A percentile compares a stretch with the other conserved stretches of the same genome.
These are phyloP conservation scores for Synanthedon myopaeformis DNA, from an alignment of 2,888 invertebrate genomes.

Conservation along the genomic window DNA sequence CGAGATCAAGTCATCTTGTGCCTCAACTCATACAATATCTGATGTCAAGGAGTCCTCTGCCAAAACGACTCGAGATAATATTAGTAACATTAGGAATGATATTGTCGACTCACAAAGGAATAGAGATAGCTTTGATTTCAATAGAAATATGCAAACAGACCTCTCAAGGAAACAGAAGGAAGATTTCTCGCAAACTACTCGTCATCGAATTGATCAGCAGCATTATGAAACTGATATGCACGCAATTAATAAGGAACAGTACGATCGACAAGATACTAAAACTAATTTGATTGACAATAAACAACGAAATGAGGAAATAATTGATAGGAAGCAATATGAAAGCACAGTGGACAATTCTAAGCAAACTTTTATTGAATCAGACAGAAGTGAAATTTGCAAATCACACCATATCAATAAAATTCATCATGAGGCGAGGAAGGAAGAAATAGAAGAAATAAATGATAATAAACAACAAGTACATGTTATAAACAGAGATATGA, in stretches of 20 bases:
- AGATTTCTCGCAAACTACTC: constrained; percentile 5
- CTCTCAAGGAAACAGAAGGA: constrained; percentile 10
- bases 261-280: constrained; percentile 1
- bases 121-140: constrained; percentile 44
- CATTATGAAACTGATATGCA: constrained; percentile 1
- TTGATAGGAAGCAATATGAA: constrained; percentile 9
- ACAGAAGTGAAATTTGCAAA: constrained; percentile 15
- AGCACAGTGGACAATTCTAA: constrained; percentile 12
- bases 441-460: constrained; percentile 17
- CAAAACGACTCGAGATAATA: constrained; percentile 25
- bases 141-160: constrained; percentile 21
- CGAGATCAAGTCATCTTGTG: constrained; percentile 35
- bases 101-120: constrained; percentile 48
- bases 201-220: constrained; percentile 3
- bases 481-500: constrained; percentile 24
- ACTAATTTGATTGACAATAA: constrained; percentile 1
- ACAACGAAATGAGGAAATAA: constrained; percentile 1
- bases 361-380: constrained; percentile 11
- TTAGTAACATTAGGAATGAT: constrained; percentile 23
- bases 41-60: constrained; percentile 31
- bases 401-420: constrained; percentile 13
- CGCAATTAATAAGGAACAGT: constrained; percentile 1
- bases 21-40: constrained; percentile 30
- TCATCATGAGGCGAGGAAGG: background rate
- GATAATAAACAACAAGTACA: constrained; percentile 25